Percentiles rank a stretch among this genome's conserved stretches.
Evolutionary conservation across 2,113 vertebrate genomes (phyloP).

Genomic region (Neopipo cinnamomea): DNA sequence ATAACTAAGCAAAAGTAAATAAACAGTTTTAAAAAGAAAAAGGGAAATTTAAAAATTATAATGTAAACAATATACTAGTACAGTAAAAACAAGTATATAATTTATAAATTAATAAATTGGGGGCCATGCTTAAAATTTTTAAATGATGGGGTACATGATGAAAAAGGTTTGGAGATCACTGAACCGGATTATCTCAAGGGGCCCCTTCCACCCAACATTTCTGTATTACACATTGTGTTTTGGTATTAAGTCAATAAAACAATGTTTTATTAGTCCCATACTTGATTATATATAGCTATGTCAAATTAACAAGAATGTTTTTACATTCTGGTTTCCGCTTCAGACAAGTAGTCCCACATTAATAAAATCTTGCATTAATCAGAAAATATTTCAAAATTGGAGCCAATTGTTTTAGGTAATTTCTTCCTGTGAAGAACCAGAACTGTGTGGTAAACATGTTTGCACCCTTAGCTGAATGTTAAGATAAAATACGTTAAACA

Average conservation of each 20-base stretch:
- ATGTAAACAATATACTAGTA: not conserved
- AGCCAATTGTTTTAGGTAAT: not conserved
- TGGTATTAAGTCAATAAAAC: not conserved
- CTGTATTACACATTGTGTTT: not conserved
- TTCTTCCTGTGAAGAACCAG: not conserved
- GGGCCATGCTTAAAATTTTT: not conserved
- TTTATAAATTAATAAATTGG: not conserved
- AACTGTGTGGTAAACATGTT: not conserved
- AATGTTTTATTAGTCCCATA: not conserved
- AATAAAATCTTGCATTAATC: not conserved
- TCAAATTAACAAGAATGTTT: not conserved
- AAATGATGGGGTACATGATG: not conserved
- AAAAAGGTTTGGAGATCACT: not conserved
- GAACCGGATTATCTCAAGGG: not conserved
- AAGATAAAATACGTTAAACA: not conserved
- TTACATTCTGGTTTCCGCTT: not conserved
- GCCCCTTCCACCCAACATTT: not conserved
- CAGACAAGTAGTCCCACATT: not conserved
- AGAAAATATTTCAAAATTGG: not conserved
- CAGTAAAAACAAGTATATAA: not conserved
- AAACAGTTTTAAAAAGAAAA: not conserved
- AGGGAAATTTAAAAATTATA: not conserved
- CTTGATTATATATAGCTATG: not conserved
- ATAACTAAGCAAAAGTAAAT: not conserved
- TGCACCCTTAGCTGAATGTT: not conserved